These are phyloP conservation scores for Sander vitreus DNA, from an alignment of 2,113 vertebrate species.

Conservation along the genomic window DNA sequence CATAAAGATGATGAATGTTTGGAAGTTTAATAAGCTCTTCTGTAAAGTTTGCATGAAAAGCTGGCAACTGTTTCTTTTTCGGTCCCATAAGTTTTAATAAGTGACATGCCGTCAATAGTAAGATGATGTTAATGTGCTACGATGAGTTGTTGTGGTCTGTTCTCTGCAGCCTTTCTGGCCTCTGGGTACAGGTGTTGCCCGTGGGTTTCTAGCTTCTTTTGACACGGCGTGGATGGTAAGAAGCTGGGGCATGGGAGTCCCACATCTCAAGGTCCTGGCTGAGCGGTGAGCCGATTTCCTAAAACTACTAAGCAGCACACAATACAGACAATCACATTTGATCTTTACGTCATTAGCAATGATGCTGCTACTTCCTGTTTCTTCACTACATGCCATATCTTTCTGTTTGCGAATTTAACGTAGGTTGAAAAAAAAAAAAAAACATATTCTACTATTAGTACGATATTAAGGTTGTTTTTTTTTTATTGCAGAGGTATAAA, in stretches of 20 bases:
- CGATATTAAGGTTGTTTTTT: background rate
- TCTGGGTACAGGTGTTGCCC: constrained; percentile 92
- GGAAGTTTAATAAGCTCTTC: background rate
- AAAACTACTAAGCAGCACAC: background rate
- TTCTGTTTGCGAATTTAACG: background rate
- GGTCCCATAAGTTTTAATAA: background rate
- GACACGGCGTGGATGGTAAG: constrained; percentile 95
- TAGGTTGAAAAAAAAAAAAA: background rate
- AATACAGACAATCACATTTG: background rate
- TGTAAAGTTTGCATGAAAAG: background rate
- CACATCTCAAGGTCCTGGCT: constrained; percentile 88
- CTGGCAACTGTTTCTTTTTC: background rate
- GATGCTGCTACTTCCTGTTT: background rate
- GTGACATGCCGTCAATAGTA: background rate
- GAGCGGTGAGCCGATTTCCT: constrained; percentile 86
- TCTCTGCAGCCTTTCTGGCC: constrained; percentile 95
- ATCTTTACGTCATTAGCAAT: background rate
- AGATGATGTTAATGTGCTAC: background rate
- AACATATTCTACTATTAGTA: background rate
- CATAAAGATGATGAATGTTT: background rate
- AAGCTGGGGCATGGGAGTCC: constrained; percentile 87
- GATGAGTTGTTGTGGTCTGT: background rate
- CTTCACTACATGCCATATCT: background rate
- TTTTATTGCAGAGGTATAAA: constrained; percentile 13
- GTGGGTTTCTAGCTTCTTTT: constrained; percentile 92